phyloP scores from a whole-genome alignment of 2,888 invertebrate species.

The Pseudococcus longispinus region DNA sequence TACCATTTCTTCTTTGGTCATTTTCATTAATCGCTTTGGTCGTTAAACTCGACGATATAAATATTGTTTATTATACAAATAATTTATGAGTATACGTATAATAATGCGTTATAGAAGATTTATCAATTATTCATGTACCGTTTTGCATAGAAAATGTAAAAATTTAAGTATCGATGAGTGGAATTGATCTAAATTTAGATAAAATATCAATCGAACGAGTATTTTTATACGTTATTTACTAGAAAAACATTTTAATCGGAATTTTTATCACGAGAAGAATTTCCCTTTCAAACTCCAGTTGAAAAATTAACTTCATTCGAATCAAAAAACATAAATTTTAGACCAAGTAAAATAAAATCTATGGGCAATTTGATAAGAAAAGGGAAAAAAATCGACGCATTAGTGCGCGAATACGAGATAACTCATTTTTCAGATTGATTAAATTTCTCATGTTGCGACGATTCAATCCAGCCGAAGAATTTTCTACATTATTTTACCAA shows the following conservation, averaged over 20 bases:
- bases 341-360: not conserved
- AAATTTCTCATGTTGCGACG: not conserved
- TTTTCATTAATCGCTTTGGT: not conserved
- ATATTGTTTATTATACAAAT: no score
- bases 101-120: no score
- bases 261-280: not conserved
- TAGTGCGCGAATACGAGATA: conserved; percentile 1
- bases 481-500: not conserved
- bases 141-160: no score
- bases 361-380: not conserved
- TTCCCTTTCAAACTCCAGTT: not conserved
- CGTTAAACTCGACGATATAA: not conserved
- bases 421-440: not conserved
- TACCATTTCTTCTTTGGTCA: not conserved
- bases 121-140: not conserved
- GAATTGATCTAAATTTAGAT: no score
- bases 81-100: no score
- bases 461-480: not conserved
- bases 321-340: not conserved
- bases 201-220: no score
- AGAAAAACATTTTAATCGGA: no score
- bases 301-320: not conserved
- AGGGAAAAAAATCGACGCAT: not conserved
- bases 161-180: no score
- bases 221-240: no score